phyloP scores from a whole-genome alignment of 2,113 vertebrate species.

The Mola mola region DNA sequence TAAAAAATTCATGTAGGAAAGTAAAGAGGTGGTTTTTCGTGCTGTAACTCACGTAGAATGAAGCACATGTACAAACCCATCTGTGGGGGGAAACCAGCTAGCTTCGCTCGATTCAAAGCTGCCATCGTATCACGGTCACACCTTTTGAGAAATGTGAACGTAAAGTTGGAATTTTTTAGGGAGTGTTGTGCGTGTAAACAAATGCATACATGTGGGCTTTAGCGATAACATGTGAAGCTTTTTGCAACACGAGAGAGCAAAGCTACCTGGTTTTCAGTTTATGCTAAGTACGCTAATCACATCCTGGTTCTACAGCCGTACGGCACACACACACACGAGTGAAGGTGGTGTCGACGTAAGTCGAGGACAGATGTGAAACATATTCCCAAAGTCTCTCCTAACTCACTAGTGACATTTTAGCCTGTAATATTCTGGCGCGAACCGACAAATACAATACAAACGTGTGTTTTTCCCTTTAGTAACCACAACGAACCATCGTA shows the following conservation, averaged over 20 bases:
- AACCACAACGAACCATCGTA: constrained; percentile 19
- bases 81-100: not conserved
- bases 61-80: not conserved
- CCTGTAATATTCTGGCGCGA: not conserved
- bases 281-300: not conserved
- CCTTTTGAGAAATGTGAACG: too few relatives aligned
- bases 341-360: not conserved
- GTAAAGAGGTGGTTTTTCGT: not conserved
- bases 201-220: too few relatives aligned
- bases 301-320: not conserved
- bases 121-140: too few relatives aligned
- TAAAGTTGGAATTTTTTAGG: not conserved
- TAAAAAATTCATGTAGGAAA: too few relatives aligned
- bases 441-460: not conserved
- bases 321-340: not conserved
- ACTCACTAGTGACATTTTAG: too few relatives aligned
- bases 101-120: too few relatives aligned
- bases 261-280: not conserved
- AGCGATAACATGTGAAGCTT: not conserved
- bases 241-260: not conserved
- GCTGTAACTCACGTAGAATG: not conserved
- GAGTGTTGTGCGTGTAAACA: not conserved
- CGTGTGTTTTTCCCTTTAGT: constrained; percentile 8
- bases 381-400: too few relatives aligned
- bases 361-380: not conserved